Percentiles rank a stretch among this genome's conserved stretches.
Conservation (phyloP, 2,113 vertebrate species). For the Xenopus laevis region DNA sequence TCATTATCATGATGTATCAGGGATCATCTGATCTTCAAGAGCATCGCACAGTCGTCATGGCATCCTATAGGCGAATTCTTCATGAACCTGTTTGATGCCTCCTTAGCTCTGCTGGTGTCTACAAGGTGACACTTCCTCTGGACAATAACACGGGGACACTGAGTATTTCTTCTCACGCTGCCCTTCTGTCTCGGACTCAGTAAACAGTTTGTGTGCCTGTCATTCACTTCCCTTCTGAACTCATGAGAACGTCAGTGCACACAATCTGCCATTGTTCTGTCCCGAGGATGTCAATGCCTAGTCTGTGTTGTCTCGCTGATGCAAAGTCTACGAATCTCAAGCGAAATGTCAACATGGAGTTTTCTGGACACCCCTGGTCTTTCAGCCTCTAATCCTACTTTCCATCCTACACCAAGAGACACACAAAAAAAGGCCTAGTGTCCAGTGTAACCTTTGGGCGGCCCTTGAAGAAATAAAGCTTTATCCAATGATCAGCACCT, state of each 20-base stretch:
- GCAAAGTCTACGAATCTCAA: not conserved
- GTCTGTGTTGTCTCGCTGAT: conserved; percentile 15
- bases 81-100: not conserved
- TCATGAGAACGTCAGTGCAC: not conserved
- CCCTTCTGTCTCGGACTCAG: conserved; percentile 32
- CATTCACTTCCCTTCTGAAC: conserved; percentile 33
- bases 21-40: not conserved
- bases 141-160: not conserved
- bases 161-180: not conserved
- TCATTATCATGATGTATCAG: not conserved
- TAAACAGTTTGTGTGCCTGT: conserved; percentile 42
- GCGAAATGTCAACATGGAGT: conserved; percentile 36
- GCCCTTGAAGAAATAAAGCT: no score
- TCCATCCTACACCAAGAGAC: conserved; percentile 5
- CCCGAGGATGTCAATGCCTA: conserved; percentile 21
- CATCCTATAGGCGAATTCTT: not conserved
- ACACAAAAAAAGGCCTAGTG: not conserved
- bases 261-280: conserved; percentile 30
- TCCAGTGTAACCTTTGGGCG: not conserved
- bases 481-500: no score
- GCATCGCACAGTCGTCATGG: not conserved
- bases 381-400: conserved; percentile 12
- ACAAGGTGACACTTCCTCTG: conserved; percentile 11
- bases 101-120: not conserved
- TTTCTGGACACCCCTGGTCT: conserved; percentile 5